Evolutionary conservation across 1,140 invertebrate species (phyloP), one percentile per base, ranked within the genome.

Genomic region (Conus betulinus): DNA sequence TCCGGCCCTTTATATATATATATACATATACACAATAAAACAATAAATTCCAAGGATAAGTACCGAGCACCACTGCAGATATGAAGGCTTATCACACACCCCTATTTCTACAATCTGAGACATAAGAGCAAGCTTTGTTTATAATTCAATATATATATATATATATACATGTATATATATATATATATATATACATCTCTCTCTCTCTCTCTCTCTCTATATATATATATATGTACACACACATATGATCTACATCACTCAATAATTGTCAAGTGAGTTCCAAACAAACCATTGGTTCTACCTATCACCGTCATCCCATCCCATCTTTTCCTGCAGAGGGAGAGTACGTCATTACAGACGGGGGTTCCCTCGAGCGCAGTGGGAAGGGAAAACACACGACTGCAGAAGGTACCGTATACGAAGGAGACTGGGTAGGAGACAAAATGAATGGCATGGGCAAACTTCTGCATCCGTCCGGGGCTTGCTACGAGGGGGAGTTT

Each of bases 381-480:
- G 95, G 95, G 5, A 86, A 88, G n/a, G 95, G 95, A 20, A 88
- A 86, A 6, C 93, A 95, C 87, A 91, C 89, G 6, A 93, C 93
- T 0, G 89, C 86, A 20, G 93, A 94, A 71, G 95, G 95, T 4
- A 90, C 92, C 1, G 87, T 92, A n/a, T 95, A 95, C 89, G 85
- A 93, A 27, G 95, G 95, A 5, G 67, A 90, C 13, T 95, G 95
- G 95, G 84, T 81, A 3, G 87, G 91, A 13, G 95, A 95, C 88
- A 94, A 94, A 63, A 95, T 95, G 94, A 94, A 93, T 85, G 95
- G 95, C 55, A 27, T 88, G 17, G 95, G 95, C 13, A 93, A 89
- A 83, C 85, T 95, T 20, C 90, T 85, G 13, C 93, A 94, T 87
- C 92, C 93, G 17, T 93, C 93, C 8, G 93, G 93, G 51, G 92